phyloP scores from a whole-genome alignment of 2,797 vertebrate genomes.

The Salmo trutta region DNA sequence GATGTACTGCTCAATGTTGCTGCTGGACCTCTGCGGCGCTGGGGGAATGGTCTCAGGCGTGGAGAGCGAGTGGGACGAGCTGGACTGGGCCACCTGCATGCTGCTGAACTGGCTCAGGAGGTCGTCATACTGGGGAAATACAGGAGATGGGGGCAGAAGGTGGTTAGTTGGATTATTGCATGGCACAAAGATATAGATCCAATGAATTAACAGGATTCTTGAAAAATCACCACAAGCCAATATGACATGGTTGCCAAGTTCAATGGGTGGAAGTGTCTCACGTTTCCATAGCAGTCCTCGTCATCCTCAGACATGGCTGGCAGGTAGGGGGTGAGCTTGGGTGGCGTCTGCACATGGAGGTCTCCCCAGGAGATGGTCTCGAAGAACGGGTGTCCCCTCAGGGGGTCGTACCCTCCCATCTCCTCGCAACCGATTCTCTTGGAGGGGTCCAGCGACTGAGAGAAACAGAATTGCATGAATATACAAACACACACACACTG shows the following conservation, averaged over 20 bases:
- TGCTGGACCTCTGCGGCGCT: conserved; percentile 81
- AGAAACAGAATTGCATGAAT: neutral
- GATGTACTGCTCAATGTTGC: conserved; percentile 98
- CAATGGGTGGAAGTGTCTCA: conserved; percentile 58
- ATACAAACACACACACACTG: neutral
- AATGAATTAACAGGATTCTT: neutral
- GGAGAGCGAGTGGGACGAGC: conserved; percentile 85
- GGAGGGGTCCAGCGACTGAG: conserved; percentile 90
- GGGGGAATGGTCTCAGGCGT: conserved; percentile 77
- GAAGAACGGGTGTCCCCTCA: conserved; percentile 93
- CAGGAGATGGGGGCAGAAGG: neutral
- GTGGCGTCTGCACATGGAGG: conserved; percentile 90
- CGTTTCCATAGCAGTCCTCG: conserved; percentile 98
- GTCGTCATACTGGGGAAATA: conserved; percentile 87
- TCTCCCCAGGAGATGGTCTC: conserved; percentile 91
- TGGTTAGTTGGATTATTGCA: neutral
- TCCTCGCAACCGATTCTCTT: conserved; percentile 97
- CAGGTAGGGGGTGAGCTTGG: conserved; percentile 95
- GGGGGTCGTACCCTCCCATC: conserved; percentile 89
- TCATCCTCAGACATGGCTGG: conserved; percentile 99
- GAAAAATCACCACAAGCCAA: neutral
- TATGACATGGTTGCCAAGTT: neutral
- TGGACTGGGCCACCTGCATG: conserved; percentile 95
- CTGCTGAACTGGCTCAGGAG: conserved; percentile 98
- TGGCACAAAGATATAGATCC: neutral